phyloP scores from a whole-genome alignment of 1,140 invertebrate genomes.

The Drosophila parabipectinata region DNA sequence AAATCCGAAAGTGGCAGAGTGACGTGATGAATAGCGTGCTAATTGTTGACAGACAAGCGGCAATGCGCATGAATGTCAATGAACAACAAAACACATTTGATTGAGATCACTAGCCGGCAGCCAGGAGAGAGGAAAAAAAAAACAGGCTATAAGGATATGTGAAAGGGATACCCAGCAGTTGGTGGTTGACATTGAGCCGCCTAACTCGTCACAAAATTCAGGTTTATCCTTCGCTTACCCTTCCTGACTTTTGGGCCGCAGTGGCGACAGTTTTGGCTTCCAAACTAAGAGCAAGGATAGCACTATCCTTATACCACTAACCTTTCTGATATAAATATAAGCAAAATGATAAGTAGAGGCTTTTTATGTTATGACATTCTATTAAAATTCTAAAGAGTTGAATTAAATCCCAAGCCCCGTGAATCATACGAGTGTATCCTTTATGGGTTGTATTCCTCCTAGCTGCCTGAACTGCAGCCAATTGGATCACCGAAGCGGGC shows the following conservation, averaged over 20 bases:
- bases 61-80: constrained; percentile 74
- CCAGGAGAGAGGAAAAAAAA: background rate
- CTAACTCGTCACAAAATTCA: constrained; percentile 68
- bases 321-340: too few species aligned
- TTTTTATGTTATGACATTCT: too few species aligned
- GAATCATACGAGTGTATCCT: background rate
- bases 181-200: constrained; percentile 71
- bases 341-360: too few species aligned
- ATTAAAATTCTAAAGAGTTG: too few species aligned
- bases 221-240: constrained; percentile 55
- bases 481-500: constrained; percentile 44
- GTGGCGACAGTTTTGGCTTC: background rate
- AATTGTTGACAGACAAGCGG: constrained; percentile 82
- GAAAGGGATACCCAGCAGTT: constrained; percentile 55
- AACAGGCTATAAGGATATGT: constrained; percentile 18
- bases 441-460: background rate
- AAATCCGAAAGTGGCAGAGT: constrained; percentile 43
- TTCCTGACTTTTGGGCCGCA: constrained; percentile 17
- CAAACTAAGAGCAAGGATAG: background rate
- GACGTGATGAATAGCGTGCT: constrained; percentile 84
- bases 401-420: too few species aligned
- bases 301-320: too few species aligned
- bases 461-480: constrained; percentile 31
- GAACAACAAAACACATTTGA: constrained; percentile 69
- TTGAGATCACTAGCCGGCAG: constrained; percentile 61